Conservation (phyloP, 2,113 vertebrate species). For the Centropus bengalensis region DNA sequence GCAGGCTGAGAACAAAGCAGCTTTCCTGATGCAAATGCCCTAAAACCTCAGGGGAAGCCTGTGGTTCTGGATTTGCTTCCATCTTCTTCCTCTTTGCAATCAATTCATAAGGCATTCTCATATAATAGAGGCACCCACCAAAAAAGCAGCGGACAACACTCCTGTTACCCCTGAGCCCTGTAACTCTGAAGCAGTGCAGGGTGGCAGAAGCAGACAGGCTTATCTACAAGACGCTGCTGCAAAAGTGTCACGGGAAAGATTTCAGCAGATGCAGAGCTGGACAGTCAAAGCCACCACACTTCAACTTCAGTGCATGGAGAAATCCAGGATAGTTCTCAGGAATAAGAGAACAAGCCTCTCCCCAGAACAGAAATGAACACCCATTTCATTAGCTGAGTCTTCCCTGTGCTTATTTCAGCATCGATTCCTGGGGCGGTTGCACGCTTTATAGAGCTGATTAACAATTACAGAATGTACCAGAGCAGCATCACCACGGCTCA, state of each 20-base stretch:
- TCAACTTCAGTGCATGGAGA: neutral
- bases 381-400: slow-evolving; percentile 1
- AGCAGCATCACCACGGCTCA: neutral
- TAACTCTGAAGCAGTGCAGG: neutral
- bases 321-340: neutral
- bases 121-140: too few species aligned
- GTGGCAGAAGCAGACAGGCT: neutral
- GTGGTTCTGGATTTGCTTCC: neutral
- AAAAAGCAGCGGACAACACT: neutral
- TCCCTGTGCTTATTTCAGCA: slow-evolving; percentile 5
- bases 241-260: neutral
- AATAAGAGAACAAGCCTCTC: neutral
- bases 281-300: neutral
- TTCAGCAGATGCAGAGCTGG: neutral
- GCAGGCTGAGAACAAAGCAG: neutral
- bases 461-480: slow-evolving; percentile 28
- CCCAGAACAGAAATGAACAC: slow-evolving; percentile 13
- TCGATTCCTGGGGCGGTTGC: neutral
- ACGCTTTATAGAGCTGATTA: neutral
- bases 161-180: neutral
- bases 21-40: neutral
- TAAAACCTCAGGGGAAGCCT: neutral
- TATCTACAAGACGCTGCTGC: neutral
- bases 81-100: neutral
- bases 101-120: neutral